Percentiles rank a stretch among this genome's conserved stretches.
Conservation (phyloP, 2,797 vertebrate species). For the Holocentrus rufus region DNA sequence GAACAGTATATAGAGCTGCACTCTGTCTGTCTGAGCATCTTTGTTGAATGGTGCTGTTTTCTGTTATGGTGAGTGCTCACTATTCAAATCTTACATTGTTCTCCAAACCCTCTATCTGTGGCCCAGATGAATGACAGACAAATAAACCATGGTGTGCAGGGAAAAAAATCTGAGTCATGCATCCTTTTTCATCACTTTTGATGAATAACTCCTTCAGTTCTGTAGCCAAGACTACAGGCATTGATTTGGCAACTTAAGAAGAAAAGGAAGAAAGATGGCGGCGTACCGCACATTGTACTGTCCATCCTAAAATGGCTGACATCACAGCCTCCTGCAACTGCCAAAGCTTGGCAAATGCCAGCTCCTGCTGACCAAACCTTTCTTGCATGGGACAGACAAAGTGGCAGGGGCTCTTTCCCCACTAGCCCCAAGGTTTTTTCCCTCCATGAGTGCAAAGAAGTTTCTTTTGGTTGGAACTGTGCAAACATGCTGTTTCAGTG, state of each 20-base stretch:
- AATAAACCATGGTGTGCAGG: constrained; percentile 66
- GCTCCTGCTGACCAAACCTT: constrained; percentile 80
- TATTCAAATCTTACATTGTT: constrained; percentile 67
- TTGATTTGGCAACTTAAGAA: constrained; percentile 76
- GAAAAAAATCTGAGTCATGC: constrained; percentile 67
- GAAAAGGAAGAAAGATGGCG: constrained; percentile 82
- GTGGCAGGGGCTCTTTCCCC: constrained; percentile 70
- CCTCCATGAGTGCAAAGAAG: constrained; percentile 42
- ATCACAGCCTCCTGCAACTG: constrained; percentile 74
- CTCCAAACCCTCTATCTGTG: constrained; percentile 60
- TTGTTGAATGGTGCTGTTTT: constrained; percentile 45
- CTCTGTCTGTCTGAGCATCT: constrained; percentile 51
- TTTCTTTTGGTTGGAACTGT: constrained; percentile 78
- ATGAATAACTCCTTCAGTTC: constrained; percentile 77
- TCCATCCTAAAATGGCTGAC: constrained; percentile 84
- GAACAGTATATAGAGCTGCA: constrained; percentile 14
- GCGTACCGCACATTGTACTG: constrained; percentile 76
- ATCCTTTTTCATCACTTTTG: constrained; percentile 75
- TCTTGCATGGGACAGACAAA: constrained; percentile 77
- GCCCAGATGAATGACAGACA: constrained; percentile 74
- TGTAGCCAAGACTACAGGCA: constrained; percentile 77
- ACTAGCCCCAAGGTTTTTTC: constrained; percentile 59
- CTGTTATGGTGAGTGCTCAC: constrained; percentile 46
- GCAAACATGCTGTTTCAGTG: constrained; percentile 77
- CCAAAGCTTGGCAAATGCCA: constrained; percentile 79